Percentiles rank a stretch among this genome's conserved stretches.
Evolutionary conservation across 2,113 vertebrate genomes (phyloP).

Genomic region (Vicugna pacos): DNA sequence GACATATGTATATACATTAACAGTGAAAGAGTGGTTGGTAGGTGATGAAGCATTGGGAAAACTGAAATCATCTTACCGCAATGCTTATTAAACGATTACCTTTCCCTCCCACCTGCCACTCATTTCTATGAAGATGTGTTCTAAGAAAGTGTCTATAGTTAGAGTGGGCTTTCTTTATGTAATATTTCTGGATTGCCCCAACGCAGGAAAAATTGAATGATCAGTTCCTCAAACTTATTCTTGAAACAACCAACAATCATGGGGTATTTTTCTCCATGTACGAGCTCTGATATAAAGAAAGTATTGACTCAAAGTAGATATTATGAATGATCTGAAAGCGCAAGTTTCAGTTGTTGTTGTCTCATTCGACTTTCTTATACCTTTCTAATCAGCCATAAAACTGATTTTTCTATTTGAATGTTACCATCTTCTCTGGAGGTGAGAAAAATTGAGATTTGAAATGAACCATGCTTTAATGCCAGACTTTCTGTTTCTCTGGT

Average conservation of each 20-base stretch:
- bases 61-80: neutral
- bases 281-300: neutral
- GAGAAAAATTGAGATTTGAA: constrained; percentile 9
- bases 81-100: neutral
- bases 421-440: neutral
- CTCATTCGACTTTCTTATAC: neutral
- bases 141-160: neutral
- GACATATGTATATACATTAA: neutral
- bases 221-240: neutral
- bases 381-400: neutral
- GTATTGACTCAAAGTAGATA: neutral
- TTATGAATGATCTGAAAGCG: neutral
- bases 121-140: neutral
- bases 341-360: neutral
- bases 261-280: neutral
- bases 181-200: neutral
- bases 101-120: neutral
- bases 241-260: neutral
- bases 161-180: neutral
- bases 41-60: neutral
- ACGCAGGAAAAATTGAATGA: neutral
- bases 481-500: neutral
- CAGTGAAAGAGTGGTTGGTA: neutral
- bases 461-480: neutral
- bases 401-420: neutral